Evolutionary conservation across 2,797 vertebrate species (phyloP).

Genomic region (Sternarchorhynchus goeldii): DNA sequence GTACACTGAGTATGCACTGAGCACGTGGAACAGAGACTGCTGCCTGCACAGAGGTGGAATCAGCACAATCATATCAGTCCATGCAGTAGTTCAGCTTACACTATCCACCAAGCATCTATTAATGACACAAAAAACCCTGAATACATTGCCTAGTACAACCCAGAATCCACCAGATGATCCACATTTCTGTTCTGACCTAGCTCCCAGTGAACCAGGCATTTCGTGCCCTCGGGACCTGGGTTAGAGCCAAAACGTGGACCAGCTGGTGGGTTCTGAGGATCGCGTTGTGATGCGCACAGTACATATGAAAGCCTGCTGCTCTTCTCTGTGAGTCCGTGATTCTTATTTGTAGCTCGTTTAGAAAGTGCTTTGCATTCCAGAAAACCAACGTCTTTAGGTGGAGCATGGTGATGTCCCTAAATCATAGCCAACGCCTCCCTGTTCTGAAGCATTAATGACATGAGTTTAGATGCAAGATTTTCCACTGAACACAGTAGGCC

Average conservation of each 20-base stretch:
- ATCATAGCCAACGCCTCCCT: conserved; percentile 37
- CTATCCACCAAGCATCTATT: neutral
- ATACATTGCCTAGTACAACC: too few species aligned
- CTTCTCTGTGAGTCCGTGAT: neutral
- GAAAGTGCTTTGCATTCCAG: conserved; percentile 13
- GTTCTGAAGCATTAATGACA: conserved; percentile 37
- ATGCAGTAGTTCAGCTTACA: conserved; percentile 10
- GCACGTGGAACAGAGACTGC: conserved; percentile 85
- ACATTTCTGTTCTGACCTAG: too few species aligned
- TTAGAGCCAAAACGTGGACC: too few species aligned
- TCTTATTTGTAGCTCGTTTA: conserved; percentile 24
- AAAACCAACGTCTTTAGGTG: conserved; percentile 49
- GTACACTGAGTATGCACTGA: conserved; percentile 88
- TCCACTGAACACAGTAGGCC: conserved; percentile 61
- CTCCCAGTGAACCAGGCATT: too few species aligned
- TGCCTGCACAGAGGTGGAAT: conserved; percentile 72
- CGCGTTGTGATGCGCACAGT: neutral
- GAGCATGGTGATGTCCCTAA: conserved; percentile 41
- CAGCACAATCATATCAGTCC: conserved; percentile 19
- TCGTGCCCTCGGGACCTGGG: too few species aligned
- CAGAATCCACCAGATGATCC: too few species aligned
- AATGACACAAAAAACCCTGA: conserved; percentile 10
- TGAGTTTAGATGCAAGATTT: conserved; percentile 58
- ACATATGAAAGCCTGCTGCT: neutral
- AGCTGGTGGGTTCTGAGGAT: too few species aligned